Evolutionary conservation across 2,113 vertebrate genomes (phyloP), one percentile per base, ranked within the genome.

Genomic region (Bostrychus sinensis): DNA sequence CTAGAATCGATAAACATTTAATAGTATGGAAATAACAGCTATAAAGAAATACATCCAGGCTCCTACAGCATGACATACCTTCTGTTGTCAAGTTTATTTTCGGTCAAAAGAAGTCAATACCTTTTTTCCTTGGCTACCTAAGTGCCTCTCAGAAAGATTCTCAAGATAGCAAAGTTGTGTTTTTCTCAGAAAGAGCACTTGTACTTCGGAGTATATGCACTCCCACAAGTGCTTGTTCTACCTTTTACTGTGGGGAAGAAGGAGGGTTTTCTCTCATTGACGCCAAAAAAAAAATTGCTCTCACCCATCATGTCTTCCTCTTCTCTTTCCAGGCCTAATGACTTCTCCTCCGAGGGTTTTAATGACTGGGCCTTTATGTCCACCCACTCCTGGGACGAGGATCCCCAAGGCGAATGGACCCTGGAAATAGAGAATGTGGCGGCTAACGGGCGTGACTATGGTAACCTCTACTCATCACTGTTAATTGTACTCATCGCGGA

Each of bases 321-420:
- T 48, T 38, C 58, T 0, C 43, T 32, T 12, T 30, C 19, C 86
- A 98, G 96, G 82, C 94, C 95, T 5, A 95, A 96, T 0, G 97
- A 98, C 90, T 95, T 93, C 75, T 98, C 96, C 0, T 93, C 94
- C 0, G 96, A 98, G 2, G 97, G 97, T 34, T 99, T 99, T 78
- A 96, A 91, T 0, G 96, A 99, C 80, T 99, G 97, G 97, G 95
- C 96, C 26, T 99, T 99, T 73, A 99, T 99, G 97, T 96, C 93
- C 0, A 98, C 96, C 0, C 97, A 99, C 76, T 95, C 95, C 0
- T 99, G 97, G 97, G 96, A 96, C 0, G 97, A 99, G 84, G 92
- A 98, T 48, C 96, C 96, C 1, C 83, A 91, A 0, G 97, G 97
- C 36, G 95, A 98, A 42, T 98, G 97, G 97, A 91, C 93, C 55